A percentile compares a stretch with the other conserved stretches of the same genome.
phyloP scores from a whole-genome alignment of 1,140 invertebrate genomes.

The Drosophila simulans region DNA sequence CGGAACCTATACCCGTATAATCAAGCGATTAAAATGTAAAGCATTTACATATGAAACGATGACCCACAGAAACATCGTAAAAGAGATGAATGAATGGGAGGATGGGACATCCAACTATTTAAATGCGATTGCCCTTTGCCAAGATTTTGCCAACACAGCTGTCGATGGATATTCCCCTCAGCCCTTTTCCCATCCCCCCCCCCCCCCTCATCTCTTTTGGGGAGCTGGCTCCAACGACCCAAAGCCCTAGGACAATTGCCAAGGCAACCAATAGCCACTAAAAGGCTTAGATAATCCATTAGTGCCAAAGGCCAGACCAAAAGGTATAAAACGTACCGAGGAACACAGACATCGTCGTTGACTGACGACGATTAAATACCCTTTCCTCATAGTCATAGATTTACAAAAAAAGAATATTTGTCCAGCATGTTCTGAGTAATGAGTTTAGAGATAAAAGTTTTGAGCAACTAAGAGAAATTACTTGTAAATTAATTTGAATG shows the following conservation, averaged over 20 bases:
- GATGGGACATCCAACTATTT: constrained; percentile 16
- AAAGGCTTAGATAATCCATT: constrained; percentile 83
- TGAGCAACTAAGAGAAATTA: not conserved
- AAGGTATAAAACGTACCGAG: constrained; percentile 48
- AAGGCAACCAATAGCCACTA: constrained; percentile 76
- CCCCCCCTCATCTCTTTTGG: not conserved
- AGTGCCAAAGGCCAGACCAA: constrained; percentile 63
- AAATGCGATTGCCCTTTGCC: constrained; percentile 39
- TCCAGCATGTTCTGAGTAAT: not conserved
- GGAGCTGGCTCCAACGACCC: constrained; percentile 13
- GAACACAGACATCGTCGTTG: not conserved
- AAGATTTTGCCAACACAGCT: constrained; percentile 59
- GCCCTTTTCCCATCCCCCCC: not conserved
- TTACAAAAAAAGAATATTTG: too few species aligned
- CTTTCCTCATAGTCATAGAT: not conserved
- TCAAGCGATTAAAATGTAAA: constrained; percentile 59
- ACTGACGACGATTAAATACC: not conserved
- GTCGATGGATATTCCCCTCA: constrained; percentile 35
- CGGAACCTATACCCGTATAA: constrained; percentile 39
- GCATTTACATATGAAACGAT: constrained; percentile 57
- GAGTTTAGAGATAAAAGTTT: not conserved
- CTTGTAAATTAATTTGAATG: not conserved
- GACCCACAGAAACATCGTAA: constrained; percentile 13
- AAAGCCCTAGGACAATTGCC: constrained; percentile 50
- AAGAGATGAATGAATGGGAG: not conserved